These are phyloP conservation scores for Caenorhabditis sp. DNA, from an alignment of 2,888 invertebrate species.

Conservation along the genomic window DNA sequence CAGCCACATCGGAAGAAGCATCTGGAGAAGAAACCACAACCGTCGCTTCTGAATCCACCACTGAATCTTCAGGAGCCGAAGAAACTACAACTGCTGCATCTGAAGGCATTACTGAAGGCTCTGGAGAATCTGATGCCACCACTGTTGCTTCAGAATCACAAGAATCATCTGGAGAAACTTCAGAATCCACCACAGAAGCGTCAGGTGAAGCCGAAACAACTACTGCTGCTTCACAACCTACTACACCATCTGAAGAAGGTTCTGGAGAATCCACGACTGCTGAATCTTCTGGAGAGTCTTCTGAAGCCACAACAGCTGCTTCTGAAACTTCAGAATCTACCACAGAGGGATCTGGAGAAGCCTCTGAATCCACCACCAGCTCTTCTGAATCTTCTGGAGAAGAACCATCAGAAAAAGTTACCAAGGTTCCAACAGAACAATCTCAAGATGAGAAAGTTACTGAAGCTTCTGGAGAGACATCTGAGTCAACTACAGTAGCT, in stretches of 20 bases:
- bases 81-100: constrained; percentile 15
- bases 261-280: constrained; percentile 5
- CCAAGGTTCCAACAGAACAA: constrained; percentile 6
- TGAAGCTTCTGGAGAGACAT: constrained; percentile 10
- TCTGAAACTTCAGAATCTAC: constrained; percentile 8
- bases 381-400: constrained; percentile 2
- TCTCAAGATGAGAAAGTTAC: constrained; percentile 5
- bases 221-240: not conserved
- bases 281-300: constrained; percentile 3
- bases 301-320: constrained; percentile 10
- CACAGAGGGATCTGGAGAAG: constrained; percentile 1
- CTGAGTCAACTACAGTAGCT: not conserved
- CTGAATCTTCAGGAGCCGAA: constrained; percentile 1
- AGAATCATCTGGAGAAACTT: constrained; percentile 8
- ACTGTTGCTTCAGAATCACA: constrained; percentile 10
- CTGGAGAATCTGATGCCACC: constrained; percentile 17
- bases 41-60: constrained; percentile 16
- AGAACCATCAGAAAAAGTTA: not conserved
- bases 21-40: constrained; percentile 23
- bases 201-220: constrained; percentile 14
- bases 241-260: constrained; percentile 5
- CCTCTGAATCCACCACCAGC: constrained; percentile 3
- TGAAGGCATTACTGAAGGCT: constrained; percentile 17
- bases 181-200: constrained; percentile 10
- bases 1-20: constrained; percentile 16